Evolutionary conservation across 2,797 vertebrate species (phyloP), one percentile per base, ranked within the genome.

Genomic region (Poecilia wingei): DNA sequence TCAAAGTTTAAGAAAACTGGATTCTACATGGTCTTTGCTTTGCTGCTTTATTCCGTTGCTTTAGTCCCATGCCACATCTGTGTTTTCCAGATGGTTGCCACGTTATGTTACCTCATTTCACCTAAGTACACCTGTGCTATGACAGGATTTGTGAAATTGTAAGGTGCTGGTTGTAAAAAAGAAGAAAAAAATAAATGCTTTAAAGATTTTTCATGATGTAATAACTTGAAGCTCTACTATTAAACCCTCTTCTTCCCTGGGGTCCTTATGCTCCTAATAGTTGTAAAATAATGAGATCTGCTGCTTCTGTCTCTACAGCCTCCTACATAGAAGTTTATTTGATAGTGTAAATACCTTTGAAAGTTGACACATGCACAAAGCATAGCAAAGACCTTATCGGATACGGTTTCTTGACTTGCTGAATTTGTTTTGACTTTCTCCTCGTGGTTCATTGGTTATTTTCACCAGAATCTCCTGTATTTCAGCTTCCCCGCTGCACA

Each of bases 211-310:
- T 59, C 55, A 81, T 85, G 77, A 86, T 88, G 77, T 89, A 84
- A 86, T 91, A 83, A 89, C 85, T 89, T 91, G 73, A 84, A 91
- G 83, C 75, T 81, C 76, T 81, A 85, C 55, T 90, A 80, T 88
- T 86, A 80, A 89, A 91, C 79, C 69, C 57, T 46, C 8, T 41
- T 77, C 31, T 6, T 93, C 90, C 89, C 91, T 25, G 16, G 82
- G 82, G 93, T 86, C 80, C 82, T 75, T 77, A 28, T 88, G 86
- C 80, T 91, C 84, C 85, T 92, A 90, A 92, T 92, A 88, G 92
- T 93, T 92, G 89, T 92, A 92, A 87, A 90, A 92, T 93, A 94
- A 94, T 94, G 90, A 93, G 91, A 92, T 92, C 84, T 89, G 87
- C 86, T 87, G 87, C 86, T 92, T 72, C 78, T 51, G 39, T 84